phyloP scores from a whole-genome alignment of 2,113 vertebrate genomes.

The Oceanites oceanicus region DNA sequence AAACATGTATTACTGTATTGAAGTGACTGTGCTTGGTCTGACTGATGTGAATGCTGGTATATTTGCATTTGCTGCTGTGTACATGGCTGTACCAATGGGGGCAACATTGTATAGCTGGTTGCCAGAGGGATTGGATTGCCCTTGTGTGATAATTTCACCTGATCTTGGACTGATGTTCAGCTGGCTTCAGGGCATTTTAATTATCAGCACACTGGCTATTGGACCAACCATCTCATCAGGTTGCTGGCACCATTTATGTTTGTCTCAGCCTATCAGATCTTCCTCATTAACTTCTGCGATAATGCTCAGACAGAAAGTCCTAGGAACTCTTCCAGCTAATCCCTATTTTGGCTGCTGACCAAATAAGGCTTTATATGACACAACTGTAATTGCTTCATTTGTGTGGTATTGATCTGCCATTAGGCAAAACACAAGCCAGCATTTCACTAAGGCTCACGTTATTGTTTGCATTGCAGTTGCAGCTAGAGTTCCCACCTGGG shows the following conservation, averaged over 20 bases:
- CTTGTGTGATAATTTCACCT: constrained; percentile 54
- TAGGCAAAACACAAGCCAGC: constrained; percentile 40
- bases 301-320: constrained; percentile 57
- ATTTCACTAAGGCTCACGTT: not conserved
- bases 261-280: constrained; percentile 57
- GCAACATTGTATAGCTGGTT: not conserved
- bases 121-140: constrained; percentile 17
- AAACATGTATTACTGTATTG: not conserved
- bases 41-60: not conserved
- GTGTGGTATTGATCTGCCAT: constrained; percentile 55
- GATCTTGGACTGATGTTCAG: constrained; percentile 25
- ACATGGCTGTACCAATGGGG: not conserved
- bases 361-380: constrained; percentile 56
- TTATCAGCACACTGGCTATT: constrained; percentile 22
- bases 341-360: constrained; percentile 52
- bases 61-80: not conserved
- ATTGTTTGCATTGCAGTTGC: not conserved
- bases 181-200: constrained; percentile 56
- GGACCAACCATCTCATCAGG: not conserved
- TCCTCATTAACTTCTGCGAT: constrained; percentile 53
- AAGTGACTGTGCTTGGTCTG: not conserved
- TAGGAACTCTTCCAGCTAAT: constrained; percentile 66
- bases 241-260: constrained; percentile 27
- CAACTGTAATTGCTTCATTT: constrained; percentile 59
- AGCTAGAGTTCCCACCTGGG: not conserved